Percentiles rank a stretch among this genome's conserved stretches.
Conservation (phyloP, 2,888 invertebrate genomes). For the Dryocosmus kuriphilus region DNA sequence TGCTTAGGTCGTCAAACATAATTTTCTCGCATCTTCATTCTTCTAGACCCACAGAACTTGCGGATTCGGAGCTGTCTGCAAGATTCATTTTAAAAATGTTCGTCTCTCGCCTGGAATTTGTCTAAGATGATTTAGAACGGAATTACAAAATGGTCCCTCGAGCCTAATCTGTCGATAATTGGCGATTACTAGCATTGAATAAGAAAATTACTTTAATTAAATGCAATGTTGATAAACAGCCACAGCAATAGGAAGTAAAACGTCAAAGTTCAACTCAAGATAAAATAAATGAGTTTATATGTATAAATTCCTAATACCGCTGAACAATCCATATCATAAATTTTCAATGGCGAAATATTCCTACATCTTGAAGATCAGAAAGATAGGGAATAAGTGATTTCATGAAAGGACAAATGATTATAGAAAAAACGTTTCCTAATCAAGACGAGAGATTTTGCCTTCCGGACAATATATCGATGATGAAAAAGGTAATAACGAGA, state of each 20-base stretch:
- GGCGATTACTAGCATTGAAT: too few species aligned
- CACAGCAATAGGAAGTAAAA: background rate
- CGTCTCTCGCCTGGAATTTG: too few species aligned
- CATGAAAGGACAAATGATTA: background rate
- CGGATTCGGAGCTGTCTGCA: background rate
- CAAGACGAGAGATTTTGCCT: background rate
- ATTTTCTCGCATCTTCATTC: constrained; percentile 19
- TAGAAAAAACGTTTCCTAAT: background rate
- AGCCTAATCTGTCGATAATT: background rate
- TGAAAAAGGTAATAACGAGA: constrained; percentile 46
- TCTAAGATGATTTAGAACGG: too few species aligned
- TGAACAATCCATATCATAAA: background rate
- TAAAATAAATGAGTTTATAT: background rate
- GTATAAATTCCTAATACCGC: background rate
- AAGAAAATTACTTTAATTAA: background rate
- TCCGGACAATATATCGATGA: constrained; percentile 8
- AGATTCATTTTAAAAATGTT: background rate
- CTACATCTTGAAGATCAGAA: background rate
- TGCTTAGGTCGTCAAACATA: constrained; percentile 40
- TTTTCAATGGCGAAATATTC: background rate
- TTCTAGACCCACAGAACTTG: background rate
- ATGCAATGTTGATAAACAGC: background rate
- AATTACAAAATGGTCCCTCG: background rate
- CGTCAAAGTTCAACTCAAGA: background rate
- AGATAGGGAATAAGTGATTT: background rate